phyloP scores from a whole-genome alignment of 2,888 invertebrate genomes.

The Globia sparganii region DNA sequence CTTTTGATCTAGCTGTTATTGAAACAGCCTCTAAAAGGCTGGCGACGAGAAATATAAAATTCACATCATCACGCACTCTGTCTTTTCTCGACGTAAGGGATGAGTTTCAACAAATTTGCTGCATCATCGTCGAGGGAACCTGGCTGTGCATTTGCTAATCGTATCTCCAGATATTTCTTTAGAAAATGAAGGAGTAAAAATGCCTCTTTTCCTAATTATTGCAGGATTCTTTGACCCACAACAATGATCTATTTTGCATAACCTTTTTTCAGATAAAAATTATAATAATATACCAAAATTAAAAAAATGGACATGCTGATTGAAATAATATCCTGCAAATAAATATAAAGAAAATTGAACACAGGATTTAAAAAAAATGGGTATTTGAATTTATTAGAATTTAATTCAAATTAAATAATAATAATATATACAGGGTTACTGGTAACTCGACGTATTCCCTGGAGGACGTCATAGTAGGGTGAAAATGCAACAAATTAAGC shows the following conservation, averaged over 20 bases:
- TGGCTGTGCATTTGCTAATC: slow-evolving; percentile 46
- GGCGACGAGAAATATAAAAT: slow-evolving; percentile 35
- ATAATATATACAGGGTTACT: no score
- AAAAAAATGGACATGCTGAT: not conserved
- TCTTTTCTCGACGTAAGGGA: slow-evolving; percentile 33
- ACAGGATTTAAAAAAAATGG: not conserved
- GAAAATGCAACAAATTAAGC: no score
- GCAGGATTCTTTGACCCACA: not conserved
- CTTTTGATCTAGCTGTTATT: slow-evolving; percentile 18
- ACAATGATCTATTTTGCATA: not conserved
- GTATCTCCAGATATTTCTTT: slow-evolving; percentile 41
- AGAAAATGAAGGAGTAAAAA: slow-evolving; percentile 1
- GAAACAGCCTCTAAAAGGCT: slow-evolving; percentile 9
- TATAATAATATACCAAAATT: not conserved
- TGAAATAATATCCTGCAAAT: not conserved
- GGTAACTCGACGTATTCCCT: no score
- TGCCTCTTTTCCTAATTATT: not conserved
- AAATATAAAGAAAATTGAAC: not conserved
- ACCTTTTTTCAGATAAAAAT: not conserved
- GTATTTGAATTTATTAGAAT: not conserved
- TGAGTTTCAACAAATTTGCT: slow-evolving; percentile 41
- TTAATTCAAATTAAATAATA: no score
- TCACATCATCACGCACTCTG: slow-evolving; percentile 43
- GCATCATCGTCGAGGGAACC: slow-evolving; percentile 30
- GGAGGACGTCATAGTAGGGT: no score